Conservation (phyloP, 2,113 vertebrate genomes). For the Pteropus alecto region DNA sequence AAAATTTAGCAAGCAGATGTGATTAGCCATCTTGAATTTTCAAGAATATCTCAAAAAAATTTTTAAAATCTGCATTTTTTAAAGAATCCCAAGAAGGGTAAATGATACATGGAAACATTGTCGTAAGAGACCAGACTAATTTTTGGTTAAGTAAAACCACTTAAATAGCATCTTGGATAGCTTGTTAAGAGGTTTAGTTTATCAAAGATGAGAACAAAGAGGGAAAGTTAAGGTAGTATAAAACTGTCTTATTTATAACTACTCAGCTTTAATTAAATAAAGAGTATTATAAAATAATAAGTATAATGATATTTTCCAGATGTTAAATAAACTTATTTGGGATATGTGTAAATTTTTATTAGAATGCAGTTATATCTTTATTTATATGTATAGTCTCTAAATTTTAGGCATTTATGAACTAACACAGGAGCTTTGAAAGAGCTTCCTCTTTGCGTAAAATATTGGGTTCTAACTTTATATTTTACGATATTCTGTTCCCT, state of each 20-base stretch:
- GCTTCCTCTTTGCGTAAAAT: not conserved
- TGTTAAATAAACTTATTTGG: not conserved
- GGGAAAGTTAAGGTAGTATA: not conserved
- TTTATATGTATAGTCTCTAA: not conserved
- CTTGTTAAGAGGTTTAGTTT: not conserved
- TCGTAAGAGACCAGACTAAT: not conserved
- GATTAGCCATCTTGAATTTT: not conserved
- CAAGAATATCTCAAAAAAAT: not conserved
- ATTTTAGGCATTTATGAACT: not conserved
- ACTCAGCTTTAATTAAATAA: not conserved
- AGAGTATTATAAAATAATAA: not conserved
- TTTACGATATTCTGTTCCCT: not conserved
- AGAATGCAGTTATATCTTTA: not conserved
- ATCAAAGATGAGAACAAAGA: not conserved
- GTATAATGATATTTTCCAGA: not conserved
- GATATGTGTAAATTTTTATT: not conserved
- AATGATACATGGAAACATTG: not conserved
- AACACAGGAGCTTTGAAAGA: not conserved
- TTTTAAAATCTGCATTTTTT: not conserved
- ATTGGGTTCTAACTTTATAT: not conserved
- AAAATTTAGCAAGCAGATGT: not conserved
- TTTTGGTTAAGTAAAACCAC: conserved; percentile 7
- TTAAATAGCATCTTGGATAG: not conserved
- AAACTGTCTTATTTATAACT: not conserved
- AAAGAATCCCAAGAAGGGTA: not conserved